A percentile compares a stretch with the other conserved stretches of the same genome.
phyloP scores from a whole-genome alignment of 2,888 invertebrate species.

The Megaustenia siamemsis region DNA sequence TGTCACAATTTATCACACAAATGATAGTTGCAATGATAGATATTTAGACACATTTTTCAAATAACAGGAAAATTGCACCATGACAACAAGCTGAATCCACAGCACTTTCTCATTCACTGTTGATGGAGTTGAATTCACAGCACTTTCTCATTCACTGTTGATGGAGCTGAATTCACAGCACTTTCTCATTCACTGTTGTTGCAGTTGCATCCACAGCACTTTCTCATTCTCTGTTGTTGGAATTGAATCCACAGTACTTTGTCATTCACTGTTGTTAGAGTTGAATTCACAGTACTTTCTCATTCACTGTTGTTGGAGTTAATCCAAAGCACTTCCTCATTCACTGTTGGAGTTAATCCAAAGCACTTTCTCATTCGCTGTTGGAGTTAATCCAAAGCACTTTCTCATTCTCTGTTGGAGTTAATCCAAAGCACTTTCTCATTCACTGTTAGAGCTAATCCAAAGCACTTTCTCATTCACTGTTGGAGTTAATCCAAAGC shows the following conservation, averaged over 20 bases:
- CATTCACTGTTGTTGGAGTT: not conserved
- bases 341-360: not conserved
- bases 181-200: not conserved
- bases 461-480: too few relatives aligned
- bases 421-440: too few relatives aligned
- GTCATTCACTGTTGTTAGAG: not conserved
- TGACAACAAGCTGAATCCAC: not conserved
- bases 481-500: too few relatives aligned
- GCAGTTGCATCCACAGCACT: not conserved
- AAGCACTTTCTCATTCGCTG: not conserved
- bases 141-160: not conserved
- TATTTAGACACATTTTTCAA: not conserved
- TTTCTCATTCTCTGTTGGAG: not conserved
- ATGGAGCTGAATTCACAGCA: not conserved
- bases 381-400: not conserved
- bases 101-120: not conserved
- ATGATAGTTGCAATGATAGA: not conserved
- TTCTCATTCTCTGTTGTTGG: not conserved
- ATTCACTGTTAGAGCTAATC: too few relatives aligned
- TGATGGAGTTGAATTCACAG: not conserved
- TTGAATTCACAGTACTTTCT: not conserved
- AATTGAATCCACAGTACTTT: not conserved
- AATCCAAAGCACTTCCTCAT: not conserved
- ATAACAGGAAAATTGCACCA: not conserved
- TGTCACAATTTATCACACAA: not conserved